Conservation (phyloP, 2,797 vertebrate genomes). For the Acrocephalus scirpaceus region DNA sequence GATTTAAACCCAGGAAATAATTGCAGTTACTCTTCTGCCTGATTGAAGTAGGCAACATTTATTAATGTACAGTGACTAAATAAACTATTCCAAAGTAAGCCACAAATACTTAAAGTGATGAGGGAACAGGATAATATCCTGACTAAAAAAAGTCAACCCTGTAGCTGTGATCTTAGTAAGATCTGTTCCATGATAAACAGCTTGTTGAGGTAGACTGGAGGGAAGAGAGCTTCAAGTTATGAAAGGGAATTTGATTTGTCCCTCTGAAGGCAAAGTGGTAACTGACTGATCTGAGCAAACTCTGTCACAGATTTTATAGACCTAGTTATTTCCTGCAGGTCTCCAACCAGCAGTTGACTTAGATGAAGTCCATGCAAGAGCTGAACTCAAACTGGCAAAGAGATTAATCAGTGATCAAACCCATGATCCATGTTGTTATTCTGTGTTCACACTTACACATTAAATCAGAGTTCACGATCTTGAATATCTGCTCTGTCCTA, state of each 20-base stretch:
- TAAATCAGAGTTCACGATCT: not conserved
- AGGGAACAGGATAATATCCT: not conserved
- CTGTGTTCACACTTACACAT: not conserved
- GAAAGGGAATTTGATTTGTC: not conserved
- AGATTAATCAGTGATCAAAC: not conserved
- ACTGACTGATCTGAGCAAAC: not conserved
- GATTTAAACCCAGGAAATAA: slow-evolving; percentile 26
- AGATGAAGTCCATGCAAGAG: not conserved
- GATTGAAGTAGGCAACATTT: not conserved
- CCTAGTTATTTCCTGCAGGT: not conserved
- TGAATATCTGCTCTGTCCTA: not conserved
- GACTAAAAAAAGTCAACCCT: not conserved
- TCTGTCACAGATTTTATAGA: not conserved
- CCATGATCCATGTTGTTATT: not conserved
- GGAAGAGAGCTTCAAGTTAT: not conserved
- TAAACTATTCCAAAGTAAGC: not conserved
- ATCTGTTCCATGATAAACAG: not conserved
- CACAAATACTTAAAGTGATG: not conserved
- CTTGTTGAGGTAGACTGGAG: not conserved
- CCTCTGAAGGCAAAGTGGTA: not conserved
- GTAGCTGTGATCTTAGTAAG: not conserved
- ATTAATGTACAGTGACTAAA: not conserved
- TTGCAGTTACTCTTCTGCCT: not conserved
- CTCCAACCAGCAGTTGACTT: not conserved
- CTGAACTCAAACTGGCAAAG: not conserved